A percentile compares a stretch with the other conserved stretches of the same genome.
These are phyloP conservation scores for Acleris cristana DNA, from an alignment of 2,888 invertebrate species.

Conservation along the genomic window DNA sequence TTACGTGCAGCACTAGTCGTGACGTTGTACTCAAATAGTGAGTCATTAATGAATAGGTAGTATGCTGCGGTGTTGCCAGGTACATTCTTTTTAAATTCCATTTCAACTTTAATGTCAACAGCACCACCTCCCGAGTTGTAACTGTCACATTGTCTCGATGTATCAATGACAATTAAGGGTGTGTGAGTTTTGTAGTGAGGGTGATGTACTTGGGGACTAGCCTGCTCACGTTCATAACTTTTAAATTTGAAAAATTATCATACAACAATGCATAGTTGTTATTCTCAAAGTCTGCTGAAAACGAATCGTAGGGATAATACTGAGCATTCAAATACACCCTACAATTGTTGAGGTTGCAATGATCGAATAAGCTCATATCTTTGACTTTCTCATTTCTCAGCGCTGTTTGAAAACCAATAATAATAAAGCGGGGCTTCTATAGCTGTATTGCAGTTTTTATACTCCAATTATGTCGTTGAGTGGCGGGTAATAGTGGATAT, in stretches of 20 bases:
- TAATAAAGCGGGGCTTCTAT: slow-evolving; percentile 34
- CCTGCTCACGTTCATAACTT: slow-evolving; percentile 24
- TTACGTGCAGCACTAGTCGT: slow-evolving; percentile 7
- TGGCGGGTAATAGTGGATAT: slow-evolving; percentile 6
- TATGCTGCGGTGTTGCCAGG: slow-evolving; percentile 21
- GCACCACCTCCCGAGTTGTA: slow-evolving; percentile 22
- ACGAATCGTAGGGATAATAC: slow-evolving; percentile 23
- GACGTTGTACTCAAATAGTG: slow-evolving; percentile 24
- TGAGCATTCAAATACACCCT: slow-evolving; percentile 16
- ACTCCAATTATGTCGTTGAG: slow-evolving; percentile 17
- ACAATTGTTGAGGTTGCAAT: slow-evolving; percentile 19
- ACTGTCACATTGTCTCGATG: slow-evolving; percentile 28
- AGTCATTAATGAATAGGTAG: slow-evolving; percentile 28
- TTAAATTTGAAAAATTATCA: slow-evolving; percentile 23
- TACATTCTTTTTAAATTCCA: slow-evolving; percentile 24
- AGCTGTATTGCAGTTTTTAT: slow-evolving; percentile 23
- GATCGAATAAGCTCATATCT: slow-evolving; percentile 36
- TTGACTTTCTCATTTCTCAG: slow-evolving; percentile 20
- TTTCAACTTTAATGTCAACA: slow-evolving; percentile 29
- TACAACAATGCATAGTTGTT: slow-evolving; percentile 17
- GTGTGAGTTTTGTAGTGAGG: slow-evolving; percentile 17
- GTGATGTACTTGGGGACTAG: slow-evolving; percentile 8
- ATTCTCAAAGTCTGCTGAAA: slow-evolving; percentile 9
- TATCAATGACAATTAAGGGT: slow-evolving; percentile 25
- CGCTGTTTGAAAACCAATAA: slow-evolving; percentile 28